These are phyloP conservation scores for Pachyramphus minor DNA, from an alignment of 2,113 vertebrate species.

Conservation along the genomic window DNA sequence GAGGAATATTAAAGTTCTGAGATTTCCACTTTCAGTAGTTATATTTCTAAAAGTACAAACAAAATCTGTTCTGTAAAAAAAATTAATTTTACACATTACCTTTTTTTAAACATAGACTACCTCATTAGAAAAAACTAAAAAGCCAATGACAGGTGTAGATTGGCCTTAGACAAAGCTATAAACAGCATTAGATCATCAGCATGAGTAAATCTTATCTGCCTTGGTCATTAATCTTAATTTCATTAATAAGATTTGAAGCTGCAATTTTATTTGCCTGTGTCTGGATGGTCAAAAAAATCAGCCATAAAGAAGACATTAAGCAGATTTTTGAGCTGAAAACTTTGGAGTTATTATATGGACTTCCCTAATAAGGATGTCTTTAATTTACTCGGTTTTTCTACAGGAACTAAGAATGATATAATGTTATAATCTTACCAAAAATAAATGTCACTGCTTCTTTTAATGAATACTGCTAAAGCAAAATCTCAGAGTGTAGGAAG, in stretches of 20 bases:
- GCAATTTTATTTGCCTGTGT: slow-evolving; percentile 27
- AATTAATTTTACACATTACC: neutral
- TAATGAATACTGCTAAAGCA: neutral
- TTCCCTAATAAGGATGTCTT: neutral
- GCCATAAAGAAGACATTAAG: slow-evolving; percentile 27
- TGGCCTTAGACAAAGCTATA: neutral
- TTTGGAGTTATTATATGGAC: slow-evolving; percentile 6
- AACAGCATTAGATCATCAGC: slow-evolving; percentile 48
- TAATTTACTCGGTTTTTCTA: neutral
- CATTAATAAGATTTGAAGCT: slow-evolving; percentile 59
- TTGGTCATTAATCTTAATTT: slow-evolving; percentile 64
- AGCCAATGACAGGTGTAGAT: neutral
- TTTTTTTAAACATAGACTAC: neutral
- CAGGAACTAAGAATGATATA: neutral
- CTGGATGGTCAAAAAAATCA: slow-evolving; percentile 26
- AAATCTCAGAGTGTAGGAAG: neutral
- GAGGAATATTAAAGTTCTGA: neutral
- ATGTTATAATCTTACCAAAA: neutral
- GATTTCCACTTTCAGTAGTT: neutral
- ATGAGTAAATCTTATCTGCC: slow-evolving; percentile 23
- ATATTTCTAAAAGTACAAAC: neutral
- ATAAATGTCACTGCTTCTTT: neutral
- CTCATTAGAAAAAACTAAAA: neutral
- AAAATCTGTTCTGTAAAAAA: neutral
- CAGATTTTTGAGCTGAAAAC: slow-evolving; percentile 33